Evolutionary conservation across 2,888 invertebrate species (phyloP).

Genomic region (Dascillus cervinus): DNA sequence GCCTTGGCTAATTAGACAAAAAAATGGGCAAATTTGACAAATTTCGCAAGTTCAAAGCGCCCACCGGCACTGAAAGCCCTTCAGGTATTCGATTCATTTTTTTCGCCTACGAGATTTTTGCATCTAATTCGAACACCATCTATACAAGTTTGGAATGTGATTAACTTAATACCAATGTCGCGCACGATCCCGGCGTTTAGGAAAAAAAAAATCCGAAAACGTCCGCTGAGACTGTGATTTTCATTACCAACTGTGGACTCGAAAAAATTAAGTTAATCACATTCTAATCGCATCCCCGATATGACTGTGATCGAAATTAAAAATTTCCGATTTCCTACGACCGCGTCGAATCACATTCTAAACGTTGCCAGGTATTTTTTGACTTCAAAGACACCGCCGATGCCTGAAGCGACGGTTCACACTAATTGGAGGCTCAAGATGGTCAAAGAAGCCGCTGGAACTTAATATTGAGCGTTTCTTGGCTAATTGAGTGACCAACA

Average conservation of each 20-base stretch:
- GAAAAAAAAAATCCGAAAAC: too few relatives aligned
- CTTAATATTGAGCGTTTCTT: conserved; percentile 43
- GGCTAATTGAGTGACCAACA: conserved; percentile 46
- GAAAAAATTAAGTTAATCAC: conserved; percentile 39
- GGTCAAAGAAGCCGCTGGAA: conserved; percentile 45
- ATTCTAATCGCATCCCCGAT: conserved; percentile 30
- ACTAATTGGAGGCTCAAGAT: conserved; percentile 45
- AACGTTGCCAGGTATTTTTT: conserved; percentile 40
- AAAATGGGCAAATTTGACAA: too few relatives aligned
- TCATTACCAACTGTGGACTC: too few relatives aligned
- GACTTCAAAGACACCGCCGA: conserved; percentile 41
- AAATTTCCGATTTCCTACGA: conserved; percentile 5
- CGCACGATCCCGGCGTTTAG: conserved; percentile 19
- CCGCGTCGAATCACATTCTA: conserved; percentile 29
- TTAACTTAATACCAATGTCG: conserved; percentile 29
- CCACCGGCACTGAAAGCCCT: too few relatives aligned
- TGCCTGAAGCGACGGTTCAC: conserved; percentile 44
- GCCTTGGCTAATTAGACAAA: too few relatives aligned
- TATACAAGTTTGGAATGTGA: conserved; percentile 33
- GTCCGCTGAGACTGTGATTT: conserved; percentile 33
- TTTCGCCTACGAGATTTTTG: conserved; percentile 30
- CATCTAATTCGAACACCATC: conserved; percentile 23
- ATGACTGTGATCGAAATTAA: conserved; percentile 25
- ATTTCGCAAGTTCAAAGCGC: too few relatives aligned
- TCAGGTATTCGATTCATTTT: too few relatives aligned